Evolutionary conservation across 2,888 invertebrate genomes (phyloP).

Genomic region (Camponotus fellah): DNA sequence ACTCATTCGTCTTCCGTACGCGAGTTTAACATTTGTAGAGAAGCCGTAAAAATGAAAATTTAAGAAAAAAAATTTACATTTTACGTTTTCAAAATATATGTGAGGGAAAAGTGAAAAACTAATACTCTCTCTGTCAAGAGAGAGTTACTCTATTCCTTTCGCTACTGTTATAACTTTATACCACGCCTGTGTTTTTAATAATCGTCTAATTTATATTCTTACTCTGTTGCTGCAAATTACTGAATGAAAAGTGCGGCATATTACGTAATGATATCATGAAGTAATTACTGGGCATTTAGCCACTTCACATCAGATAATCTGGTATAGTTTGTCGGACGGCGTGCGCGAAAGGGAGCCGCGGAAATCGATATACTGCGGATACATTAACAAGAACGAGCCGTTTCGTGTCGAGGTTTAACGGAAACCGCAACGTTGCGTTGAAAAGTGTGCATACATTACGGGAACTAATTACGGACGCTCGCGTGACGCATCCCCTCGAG

Average conservation of each 20-base stretch:
- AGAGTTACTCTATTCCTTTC: neutral
- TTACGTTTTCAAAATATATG: neutral
- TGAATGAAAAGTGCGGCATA: neutral
- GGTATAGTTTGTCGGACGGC: conserved; percentile 10
- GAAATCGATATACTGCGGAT: conserved; percentile 46
- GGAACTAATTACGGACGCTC: conserved; percentile 34
- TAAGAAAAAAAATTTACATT: conserved; percentile 21
- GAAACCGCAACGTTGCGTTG: conserved; percentile 40
- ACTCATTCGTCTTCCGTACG: conserved; percentile 10
- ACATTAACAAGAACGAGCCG: conserved; percentile 44
- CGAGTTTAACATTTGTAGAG: neutral
- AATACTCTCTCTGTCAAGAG: neutral
- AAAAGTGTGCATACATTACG: conserved; percentile 47
- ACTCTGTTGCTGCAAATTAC: neutral
- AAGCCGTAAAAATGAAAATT: conserved; percentile 16
- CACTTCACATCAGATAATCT: conserved; percentile 30
- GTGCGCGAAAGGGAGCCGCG: conserved; percentile 22
- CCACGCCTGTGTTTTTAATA: neutral
- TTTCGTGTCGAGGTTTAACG: conserved; percentile 45
- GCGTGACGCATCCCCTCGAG: conserved; percentile 27
- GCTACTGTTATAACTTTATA: neutral
- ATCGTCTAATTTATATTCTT: neutral
- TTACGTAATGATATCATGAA: conserved; percentile 6
- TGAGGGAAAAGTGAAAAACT: conserved; percentile 8
- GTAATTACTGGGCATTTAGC: conserved; percentile 15